Conservation (phyloP, 2,797 vertebrate genomes). For the Mormyrops boulengeri region DNA sequence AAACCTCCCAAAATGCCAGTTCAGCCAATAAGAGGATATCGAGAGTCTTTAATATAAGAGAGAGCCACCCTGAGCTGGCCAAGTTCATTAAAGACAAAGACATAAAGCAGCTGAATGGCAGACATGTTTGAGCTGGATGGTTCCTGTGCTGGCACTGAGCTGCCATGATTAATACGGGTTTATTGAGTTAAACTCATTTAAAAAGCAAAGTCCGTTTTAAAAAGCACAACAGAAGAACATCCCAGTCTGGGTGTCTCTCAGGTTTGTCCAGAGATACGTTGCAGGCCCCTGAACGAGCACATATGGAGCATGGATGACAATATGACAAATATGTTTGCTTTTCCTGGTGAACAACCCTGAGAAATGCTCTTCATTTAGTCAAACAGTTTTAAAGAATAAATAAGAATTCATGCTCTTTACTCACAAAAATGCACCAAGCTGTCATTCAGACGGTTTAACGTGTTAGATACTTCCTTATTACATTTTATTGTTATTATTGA, state of each 20-base stretch:
- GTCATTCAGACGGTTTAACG: background rate
- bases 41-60: conserved; percentile 35
- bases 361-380: background rate
- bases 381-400: background rate
- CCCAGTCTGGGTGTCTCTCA: background rate
- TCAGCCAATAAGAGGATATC: conserved; percentile 44
- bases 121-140: background rate
- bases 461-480: background rate
- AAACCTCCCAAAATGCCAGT: conserved; percentile 43
- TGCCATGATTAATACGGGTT: background rate
- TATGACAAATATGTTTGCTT: background rate
- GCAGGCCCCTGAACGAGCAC: background rate
- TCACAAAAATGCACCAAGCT: background rate
- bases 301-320: background rate
- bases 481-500: conserved; percentile 21
- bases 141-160: background rate
- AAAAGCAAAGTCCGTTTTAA: background rate
- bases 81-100: conserved; percentile 56
- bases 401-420: background rate
- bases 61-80: conserved; percentile 31
- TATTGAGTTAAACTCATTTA: background rate
- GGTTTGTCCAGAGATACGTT: background rate
- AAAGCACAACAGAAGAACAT: background rate
- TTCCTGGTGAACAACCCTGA: background rate
- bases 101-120: background rate